Evolutionary conservation across 2,797 vertebrate genomes (phyloP), one percentile per base, ranked within the genome.

Genomic region (Gouania willdenowi): DNA sequence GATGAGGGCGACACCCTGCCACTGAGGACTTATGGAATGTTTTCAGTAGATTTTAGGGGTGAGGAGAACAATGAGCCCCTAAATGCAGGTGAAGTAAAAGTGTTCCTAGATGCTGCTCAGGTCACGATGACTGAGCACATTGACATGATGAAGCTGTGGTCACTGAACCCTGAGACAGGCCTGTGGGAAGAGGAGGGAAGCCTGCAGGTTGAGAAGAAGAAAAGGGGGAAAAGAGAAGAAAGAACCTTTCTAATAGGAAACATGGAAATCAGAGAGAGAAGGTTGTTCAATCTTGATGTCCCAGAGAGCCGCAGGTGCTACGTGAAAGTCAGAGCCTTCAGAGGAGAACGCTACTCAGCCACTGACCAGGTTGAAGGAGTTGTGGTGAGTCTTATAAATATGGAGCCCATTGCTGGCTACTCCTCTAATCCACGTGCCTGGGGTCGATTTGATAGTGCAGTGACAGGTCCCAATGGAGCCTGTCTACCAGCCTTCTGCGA

Each of bases 401-500:
- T 91, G 60, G 97, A 99, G 64, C 97, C 97, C 31, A 82, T 84
- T 17, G 68, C 92, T 3, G 96, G 97, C 5, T 99, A 87, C 66
- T 91, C 93, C 1, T 87, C 92, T 30, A 99, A 99, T 58, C 97
- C 96, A 14, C 88, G 93, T 46, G 92, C 93, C 3, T 99, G 97
- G 97, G 97, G 97, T 1, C 90, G 97, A 20, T 99, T 98, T 0
- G 97, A 99, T 46, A 98, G 95, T 0, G 92, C 91, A 1, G 78
- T 99, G 57, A 98, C 95, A 0, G 93, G 94, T 3, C 58, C 92
- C 20, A 96, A 90, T 0, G 97, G 97, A 0, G 97, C 93, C 21
- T 99, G 97, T 2, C 75, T 98, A 47, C 96, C 96, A 0, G 95
- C 94, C 8, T 99, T 99, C 87, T 99, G 97, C 0, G 95, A 99